Conservation (phyloP, 2,888 invertebrate species). For the Drosophila mimetica region DNA sequence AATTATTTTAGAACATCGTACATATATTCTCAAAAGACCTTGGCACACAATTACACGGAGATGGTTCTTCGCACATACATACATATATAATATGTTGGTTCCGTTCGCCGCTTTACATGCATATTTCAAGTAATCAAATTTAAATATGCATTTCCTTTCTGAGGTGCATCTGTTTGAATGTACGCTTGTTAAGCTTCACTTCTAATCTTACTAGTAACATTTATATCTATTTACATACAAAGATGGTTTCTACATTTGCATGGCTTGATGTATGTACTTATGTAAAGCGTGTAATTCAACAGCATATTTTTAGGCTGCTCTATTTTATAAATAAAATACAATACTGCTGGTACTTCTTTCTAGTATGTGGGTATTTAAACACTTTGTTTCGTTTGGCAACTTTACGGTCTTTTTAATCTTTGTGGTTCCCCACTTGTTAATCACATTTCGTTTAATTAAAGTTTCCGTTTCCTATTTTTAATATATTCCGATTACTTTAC, state of each 20-base stretch:
- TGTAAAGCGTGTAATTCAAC: background rate
- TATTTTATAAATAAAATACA: too few relatives aligned
- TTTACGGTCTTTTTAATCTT: background rate
- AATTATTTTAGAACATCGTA: too few relatives aligned
- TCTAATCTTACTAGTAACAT: too few relatives aligned
- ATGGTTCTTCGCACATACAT: too few relatives aligned
- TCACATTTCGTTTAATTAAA: background rate
- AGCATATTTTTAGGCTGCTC: background rate
- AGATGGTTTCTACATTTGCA: background rate
- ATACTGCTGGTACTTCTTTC: background rate
- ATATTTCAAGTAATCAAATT: too few relatives aligned
- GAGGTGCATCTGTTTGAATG: background rate
- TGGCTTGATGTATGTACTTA: background rate
- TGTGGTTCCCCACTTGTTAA: background rate
- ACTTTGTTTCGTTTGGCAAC: background rate
- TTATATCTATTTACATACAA: background rate
- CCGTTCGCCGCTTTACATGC: too few relatives aligned
- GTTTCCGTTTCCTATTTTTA: background rate
- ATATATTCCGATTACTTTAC: background rate
- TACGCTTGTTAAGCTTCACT: background rate
- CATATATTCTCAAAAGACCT: background rate
- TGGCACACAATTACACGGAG: background rate
- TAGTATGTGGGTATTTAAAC: too few relatives aligned
- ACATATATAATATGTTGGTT: too few relatives aligned
- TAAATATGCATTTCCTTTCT: too few relatives aligned